phyloP scores from a whole-genome alignment of 2,888 invertebrate genomes.

The Pristionchus maxplancki region DNA sequence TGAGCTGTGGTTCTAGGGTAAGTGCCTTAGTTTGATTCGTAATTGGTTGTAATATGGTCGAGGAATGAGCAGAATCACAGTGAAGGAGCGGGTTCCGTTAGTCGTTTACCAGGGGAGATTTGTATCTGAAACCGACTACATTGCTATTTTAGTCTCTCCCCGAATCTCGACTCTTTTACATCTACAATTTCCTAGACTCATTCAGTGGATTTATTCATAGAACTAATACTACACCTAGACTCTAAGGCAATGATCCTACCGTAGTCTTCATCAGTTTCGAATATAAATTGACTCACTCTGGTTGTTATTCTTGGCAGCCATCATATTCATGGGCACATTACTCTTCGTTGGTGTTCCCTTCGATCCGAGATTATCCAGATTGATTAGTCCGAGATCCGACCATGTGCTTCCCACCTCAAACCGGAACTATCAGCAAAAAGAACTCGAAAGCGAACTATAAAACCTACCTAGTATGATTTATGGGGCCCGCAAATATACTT shows the following conservation, averaged over 20 bases:
- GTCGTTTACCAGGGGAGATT: conserved; percentile 35
- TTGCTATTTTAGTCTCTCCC: not conserved
- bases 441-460: too few relatives aligned
- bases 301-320: conserved; percentile 27
- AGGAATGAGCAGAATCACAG: conserved; percentile 34
- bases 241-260: not conserved
- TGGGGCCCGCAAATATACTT: too few relatives aligned
- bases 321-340: conserved; percentile 51
- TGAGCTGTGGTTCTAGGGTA: not conserved
- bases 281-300: not conserved
- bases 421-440: too few relatives aligned
- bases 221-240: not conserved
- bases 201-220: not conserved
- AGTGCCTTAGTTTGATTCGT: not conserved
- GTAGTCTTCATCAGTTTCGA: not conserved
- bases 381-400: conserved; percentile 50
- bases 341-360: conserved; percentile 22
- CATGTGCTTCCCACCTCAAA: conserved; percentile 51
- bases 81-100: not conserved
- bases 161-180: not conserved
- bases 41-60: not conserved
- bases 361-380: conserved; percentile 50
- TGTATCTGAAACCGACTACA: not conserved
- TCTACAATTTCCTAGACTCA: not conserved
- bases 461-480: too few relatives aligned